Evolutionary conservation across 2,797 vertebrate genomes (phyloP), one percentile per base, ranked within the genome.

Genomic region (Danio albolineatus): DNA sequence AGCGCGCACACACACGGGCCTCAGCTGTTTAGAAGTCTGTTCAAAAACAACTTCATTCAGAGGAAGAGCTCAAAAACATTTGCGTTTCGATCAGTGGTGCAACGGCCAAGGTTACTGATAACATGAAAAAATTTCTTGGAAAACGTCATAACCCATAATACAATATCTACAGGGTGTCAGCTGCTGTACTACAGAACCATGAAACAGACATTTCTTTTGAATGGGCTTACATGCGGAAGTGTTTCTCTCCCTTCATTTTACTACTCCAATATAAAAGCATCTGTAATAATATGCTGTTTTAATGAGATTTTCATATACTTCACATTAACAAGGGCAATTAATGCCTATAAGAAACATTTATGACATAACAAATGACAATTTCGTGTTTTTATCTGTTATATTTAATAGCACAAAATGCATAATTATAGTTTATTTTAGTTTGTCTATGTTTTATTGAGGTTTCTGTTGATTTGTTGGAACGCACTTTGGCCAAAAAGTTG

Each of bases 91-190:
- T 70, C 53, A 21, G 28, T 12, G 66, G 64, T 28, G 76, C 76
- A 78, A 51, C 28, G 13, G 44, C 16, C 76, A 60, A 67, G 43
- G 66, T 70, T 69, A 60, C 12, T 28, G 46, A 61, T 46, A 77
- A 78, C 28, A 49, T 4, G 43, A 49, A 16, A 70, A 39, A 38
- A 21, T 49, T 78, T 78, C 66, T 36, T 70, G 44, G 76, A 70
- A 78, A 78, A 51, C 21, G 43, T 49, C 76, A 70, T 38, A 56
- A 70, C 54, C 36, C 14, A 28, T 51, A 70, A 39, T 60, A 21
- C 43, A 49, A 66, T 28, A 28, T 53, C 17, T 41, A 6, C 7
- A n/a, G n/a, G n/a, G n/a, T n/a, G n/a, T n/a, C n/a, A n/a, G n/a
- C n/a, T n/a, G n/a, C 19, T 41, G 10, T 12, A 13, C 7, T 43